Base-by-base conservation (phyloP, 2,888 invertebrate genomes). In the Xestia xanthographa region DNA sequence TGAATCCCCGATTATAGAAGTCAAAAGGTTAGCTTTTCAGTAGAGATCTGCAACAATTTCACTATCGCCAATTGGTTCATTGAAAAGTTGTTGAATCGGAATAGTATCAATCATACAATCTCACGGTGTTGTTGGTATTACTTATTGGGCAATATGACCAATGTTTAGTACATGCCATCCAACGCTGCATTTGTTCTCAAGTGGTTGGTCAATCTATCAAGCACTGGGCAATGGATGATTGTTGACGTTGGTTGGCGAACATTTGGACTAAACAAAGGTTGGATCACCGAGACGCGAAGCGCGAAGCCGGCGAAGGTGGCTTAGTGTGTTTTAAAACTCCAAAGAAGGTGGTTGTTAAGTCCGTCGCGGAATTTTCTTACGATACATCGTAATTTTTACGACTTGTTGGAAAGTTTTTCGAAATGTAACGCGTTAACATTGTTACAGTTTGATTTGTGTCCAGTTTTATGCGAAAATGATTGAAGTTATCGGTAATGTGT, bases 401-500 rank as follows among this genome's bases (percentile, higher is more conserved):
- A 77, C 50, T 48, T 41, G 70, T 66, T 75, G n/a, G 65, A 77
- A 70, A 70, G 29, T 20, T 72, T 76, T 75, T 75, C 63, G 79
- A 71, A 74, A 86, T 82, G 86, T 86, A 80, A 80, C 48, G 70
- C 72, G 79, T 78, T 71, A 60, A 72, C 50, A 50, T 82, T 63
- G 50, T 66, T 66, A 56, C 9, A 63, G 75, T 81, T 79, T 73
- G 66, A 66, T 72, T 85, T 85, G 80, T 77, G 82, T 77, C 69
- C 65, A 67, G 77, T 84, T 72, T 82, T 58, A 73, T 67, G 81
- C 80, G 68, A 87, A 79, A 83, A 92, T 92, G 91, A 90, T 91
- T 79, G 91, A 86, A 77, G 81, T 82, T 67, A 89, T 91, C 65
- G 91, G 91, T 91, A 86, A 85, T 69, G 75, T 87, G 65, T 41